Percentiles rank a stretch among this genome's conserved stretches.
Conservation (phyloP, 2,113 vertebrate species). For the Polypterus senegalus region DNA sequence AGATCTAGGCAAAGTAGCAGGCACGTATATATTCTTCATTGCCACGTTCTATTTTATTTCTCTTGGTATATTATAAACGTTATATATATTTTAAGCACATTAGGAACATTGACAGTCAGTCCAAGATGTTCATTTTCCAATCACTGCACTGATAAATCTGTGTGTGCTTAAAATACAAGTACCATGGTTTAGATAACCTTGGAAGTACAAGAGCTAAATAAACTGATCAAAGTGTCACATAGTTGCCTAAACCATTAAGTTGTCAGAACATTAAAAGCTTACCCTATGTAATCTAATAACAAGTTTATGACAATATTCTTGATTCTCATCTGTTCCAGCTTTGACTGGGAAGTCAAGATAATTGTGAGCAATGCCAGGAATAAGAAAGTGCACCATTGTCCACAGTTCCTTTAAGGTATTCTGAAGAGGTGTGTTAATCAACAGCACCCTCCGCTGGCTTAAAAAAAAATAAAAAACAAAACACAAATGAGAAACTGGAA, state of each 20-base stretch:
- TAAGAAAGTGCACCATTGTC: conserved; percentile 85
- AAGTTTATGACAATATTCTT: conserved; percentile 87
- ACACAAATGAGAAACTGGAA: too few relatives aligned
- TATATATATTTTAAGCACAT: not conserved
- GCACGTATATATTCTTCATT: accelerated
- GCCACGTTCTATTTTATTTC: not conserved
- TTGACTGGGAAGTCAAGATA: conserved; percentile 81
- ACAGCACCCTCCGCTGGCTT: conserved; percentile 76
- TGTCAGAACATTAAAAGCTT: conserved; percentile 13
- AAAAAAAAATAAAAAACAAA: conserved; percentile 14
- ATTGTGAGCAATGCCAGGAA: conserved; percentile 73
- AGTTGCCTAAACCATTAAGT: too few relatives aligned
- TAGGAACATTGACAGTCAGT: not conserved
- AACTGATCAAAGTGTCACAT: too few relatives aligned
- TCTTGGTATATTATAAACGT: too few relatives aligned
- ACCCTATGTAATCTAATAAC: conserved; percentile 83
- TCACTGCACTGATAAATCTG: not conserved
- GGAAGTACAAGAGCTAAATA: too few relatives aligned
- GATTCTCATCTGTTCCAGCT: conserved; percentile 76
- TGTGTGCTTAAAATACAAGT: not conserved
- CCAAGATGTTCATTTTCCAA: not conserved
- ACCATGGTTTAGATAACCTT: too few relatives aligned
- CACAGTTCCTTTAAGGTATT: conserved; percentile 81
- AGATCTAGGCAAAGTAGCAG: too few relatives aligned
- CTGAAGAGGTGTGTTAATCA: conserved; percentile 76